Evolutionary conservation across 2,797 vertebrate genomes (phyloP), one percentile per base, ranked within the genome.

Genomic region (Tympanoctomys barrerae): DNA sequence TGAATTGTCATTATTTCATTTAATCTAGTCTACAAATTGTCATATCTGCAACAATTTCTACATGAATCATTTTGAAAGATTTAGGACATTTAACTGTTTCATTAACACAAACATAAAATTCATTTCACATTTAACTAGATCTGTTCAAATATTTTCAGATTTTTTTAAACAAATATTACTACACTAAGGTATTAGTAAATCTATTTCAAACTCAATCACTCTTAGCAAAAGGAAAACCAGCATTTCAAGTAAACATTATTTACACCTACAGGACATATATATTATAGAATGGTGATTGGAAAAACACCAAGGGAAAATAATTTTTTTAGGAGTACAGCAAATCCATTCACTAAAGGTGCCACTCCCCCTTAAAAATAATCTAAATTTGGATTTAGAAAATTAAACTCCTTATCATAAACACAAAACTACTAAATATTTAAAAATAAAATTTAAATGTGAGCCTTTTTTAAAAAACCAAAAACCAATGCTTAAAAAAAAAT

Each of bases 401-500:
- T 46, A 77, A 92, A 87, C 33, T 39, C 59, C 57, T 80, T 71
- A 80, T 16, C 26, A 52, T 77, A 73, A 92, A 78, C n/a, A 95
- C 26, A 92, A 96, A 96, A 68, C 1, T 68, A 94, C 0, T 88
- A 21, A 82, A 88, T 90, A 73, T 82, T 92, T 89, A 88, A 77
- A 96, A 95, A 85, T 70, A 96, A 87, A 93, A 73, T 94, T 94
- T 88, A 84, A 86, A 89, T 68, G 22, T 73, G 5, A 89, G 24
- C 88, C 73, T 61, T 64, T 92, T 49, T 93, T 78, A 95, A 26
- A 92, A 96, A 96, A 42, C 78, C 54, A 94, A 88, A 89, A 84
- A n/a, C 49, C 36, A 42, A 95, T 39, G 66, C 61, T 93, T 42
- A 42, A 82, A 81, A 89, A 80, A 89, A 95, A 89, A 83, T 28